Evolutionary conservation across 1,140 invertebrate species (phyloP).

Genomic region (Batillaria attramentaria): DNA sequence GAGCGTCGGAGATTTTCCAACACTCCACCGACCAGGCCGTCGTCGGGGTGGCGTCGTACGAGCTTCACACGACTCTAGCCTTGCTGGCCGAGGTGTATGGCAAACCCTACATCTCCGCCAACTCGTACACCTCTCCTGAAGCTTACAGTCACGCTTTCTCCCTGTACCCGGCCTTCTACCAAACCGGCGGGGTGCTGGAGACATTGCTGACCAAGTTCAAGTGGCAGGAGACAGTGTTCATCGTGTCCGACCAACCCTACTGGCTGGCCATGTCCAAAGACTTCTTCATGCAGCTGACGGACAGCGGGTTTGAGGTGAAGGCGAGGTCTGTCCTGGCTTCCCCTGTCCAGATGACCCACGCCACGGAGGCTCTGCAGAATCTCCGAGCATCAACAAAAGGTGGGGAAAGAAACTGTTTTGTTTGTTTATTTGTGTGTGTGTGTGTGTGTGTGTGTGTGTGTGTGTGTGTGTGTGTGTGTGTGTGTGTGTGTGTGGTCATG

Average conservation of each 20-base stretch:
- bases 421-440: background rate
- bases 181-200: background rate
- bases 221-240: background rate
- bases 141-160: background rate
- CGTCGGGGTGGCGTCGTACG: background rate
- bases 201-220: background rate
- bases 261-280: background rate
- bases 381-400: background rate
- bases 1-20: too few species aligned
- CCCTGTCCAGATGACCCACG: background rate
- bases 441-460: background rate
- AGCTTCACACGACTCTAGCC: background rate
- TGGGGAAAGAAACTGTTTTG: background rate
- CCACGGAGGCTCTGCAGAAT: background rate
- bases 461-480: background rate
- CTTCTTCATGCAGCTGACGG: background rate
- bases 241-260: background rate
- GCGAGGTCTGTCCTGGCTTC: background rate
- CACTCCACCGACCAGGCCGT: background rate
- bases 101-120: constrained; percentile 6
- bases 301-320: background rate
- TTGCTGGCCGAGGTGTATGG: background rate
- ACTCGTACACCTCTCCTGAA: background rate
- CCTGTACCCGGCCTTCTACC: background rate
- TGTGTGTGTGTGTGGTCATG: background rate